Base-by-base conservation (phyloP, 1,140 invertebrate species). In the Fopius arisanus region DNA sequence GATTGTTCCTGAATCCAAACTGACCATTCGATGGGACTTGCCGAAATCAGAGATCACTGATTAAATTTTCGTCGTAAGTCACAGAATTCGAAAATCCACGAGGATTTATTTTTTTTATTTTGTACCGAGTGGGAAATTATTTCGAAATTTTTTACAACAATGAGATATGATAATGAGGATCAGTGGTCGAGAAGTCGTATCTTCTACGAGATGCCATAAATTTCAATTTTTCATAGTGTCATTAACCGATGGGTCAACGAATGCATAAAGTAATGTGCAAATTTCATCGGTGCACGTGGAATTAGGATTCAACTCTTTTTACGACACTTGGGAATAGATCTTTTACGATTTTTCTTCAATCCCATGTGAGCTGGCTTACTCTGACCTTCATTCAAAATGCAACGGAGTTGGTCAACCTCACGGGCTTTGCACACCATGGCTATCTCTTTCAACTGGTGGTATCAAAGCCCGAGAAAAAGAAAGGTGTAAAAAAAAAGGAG, bases 331-430 rank as follows among this genome's bases (percentile, higher is more conserved):
- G 70, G 19, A 71, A 63, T 26, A 40, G 31, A 23, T 62, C 33
- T 59, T 71, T 71, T 71, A 71, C 70, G 51, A 65, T 63, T n/a
- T 23, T 41, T n/a, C 51, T 19, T 63, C n/a, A 71, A 26, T 14
- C 62, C 19, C 54, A 48, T 69, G 37, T 69, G 41, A 23, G n/a
- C 40, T 26, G n/a, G 48, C 48, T 51, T 31, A 19, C 26, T 23
- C 21, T 14, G 33, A 41, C 31, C 72, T 70, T 74, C 67, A 74
- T 74, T 37, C 73, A 74, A 70, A 54, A 74, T 74, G 51, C 73
- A 74, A 74, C 73, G 63, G 37, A 62, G 31, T 29, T 51, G 62
- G 70, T 72, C 63, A 70, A 29, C 48, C 29, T 62, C 54, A n/a
- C 2, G 0, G 26, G 54, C 5, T 40, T 33, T 31, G 59, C 31